phyloP scores from a whole-genome alignment of 2,888 invertebrate species.

The Eurytoma adleriae region DNA sequence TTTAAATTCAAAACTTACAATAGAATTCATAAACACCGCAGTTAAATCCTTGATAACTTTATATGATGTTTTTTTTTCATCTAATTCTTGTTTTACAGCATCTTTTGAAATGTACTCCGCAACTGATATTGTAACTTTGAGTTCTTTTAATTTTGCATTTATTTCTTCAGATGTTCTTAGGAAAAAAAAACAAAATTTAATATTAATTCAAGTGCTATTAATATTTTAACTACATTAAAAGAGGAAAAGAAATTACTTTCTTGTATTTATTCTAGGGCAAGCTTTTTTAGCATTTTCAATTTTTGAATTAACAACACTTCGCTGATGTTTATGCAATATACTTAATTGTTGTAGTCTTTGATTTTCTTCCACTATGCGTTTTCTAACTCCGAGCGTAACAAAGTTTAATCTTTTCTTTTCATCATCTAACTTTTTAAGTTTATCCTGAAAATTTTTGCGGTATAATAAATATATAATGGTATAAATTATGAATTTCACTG shows the following conservation, averaged over 20 bases:
- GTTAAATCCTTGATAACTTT: slow-evolving; percentile 66
- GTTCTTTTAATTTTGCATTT: slow-evolving; percentile 54
- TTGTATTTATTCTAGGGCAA: slow-evolving; percentile 77
- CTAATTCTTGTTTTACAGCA: slow-evolving; percentile 67
- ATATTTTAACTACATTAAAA: neutral
- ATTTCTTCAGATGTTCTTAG: slow-evolving; percentile 64
- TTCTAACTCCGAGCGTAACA: slow-evolving; percentile 57
- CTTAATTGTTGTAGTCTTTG: slow-evolving; percentile 63
- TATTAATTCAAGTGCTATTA: slow-evolving; percentile 10
- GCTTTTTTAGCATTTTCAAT: slow-evolving; percentile 75
- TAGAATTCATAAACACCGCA: slow-evolving; percentile 57
- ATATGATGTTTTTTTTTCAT: slow-evolving; percentile 69
- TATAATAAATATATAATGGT: neutral
- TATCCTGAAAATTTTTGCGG: slow-evolving; percentile 69
- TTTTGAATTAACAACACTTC: slow-evolving; percentile 68
- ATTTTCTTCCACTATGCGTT: slow-evolving; percentile 58
- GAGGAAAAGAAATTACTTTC: slow-evolving; percentile 74
- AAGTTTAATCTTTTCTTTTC: slow-evolving; percentile 68
- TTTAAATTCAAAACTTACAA: slow-evolving; percentile 60
- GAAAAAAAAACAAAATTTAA: slow-evolving; percentile 14
- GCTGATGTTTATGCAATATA: slow-evolving; percentile 73
- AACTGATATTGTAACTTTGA: slow-evolving; percentile 62
- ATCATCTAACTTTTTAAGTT: slow-evolving; percentile 75
- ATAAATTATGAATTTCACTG: neutral
- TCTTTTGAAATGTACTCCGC: slow-evolving; percentile 66